Conservation (phyloP, 2,113 vertebrate genomes). For the Cyprinodon brontotheroides region DNA sequence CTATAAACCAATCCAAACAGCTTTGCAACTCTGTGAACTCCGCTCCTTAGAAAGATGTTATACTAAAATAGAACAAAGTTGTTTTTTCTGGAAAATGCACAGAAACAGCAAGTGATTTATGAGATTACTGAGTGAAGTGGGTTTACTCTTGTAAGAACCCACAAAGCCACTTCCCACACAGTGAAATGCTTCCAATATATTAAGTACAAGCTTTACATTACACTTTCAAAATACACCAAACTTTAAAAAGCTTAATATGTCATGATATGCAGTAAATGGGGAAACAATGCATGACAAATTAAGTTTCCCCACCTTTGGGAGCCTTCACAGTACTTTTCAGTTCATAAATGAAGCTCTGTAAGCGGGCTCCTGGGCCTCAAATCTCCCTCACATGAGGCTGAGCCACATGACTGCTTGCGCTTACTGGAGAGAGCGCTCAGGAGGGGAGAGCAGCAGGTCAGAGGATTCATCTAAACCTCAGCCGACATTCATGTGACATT, state of each 20-base stretch:
- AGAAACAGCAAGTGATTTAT: slow-evolving; percentile 43
- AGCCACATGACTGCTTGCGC: slow-evolving; percentile 84
- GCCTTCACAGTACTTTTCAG: slow-evolving; percentile 15
- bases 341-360: slow-evolving; percentile 65
- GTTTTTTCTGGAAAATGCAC: slow-evolving; percentile 33
- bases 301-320: not conserved
- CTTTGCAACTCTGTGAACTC: not conserved
- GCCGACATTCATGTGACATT: slow-evolving; percentile 72
- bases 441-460: slow-evolving; percentile 62
- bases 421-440: slow-evolving; percentile 55
- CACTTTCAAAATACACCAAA: not conserved
- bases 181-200: not conserved
- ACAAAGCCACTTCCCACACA: not conserved
- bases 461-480: slow-evolving; percentile 63
- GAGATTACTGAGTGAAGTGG: slow-evolving; percentile 34
- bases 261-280: not conserved
- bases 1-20: not conserved
- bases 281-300: not conserved
- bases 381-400: slow-evolving; percentile 88
- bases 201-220: not conserved
- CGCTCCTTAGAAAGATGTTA: slow-evolving; percentile 17
- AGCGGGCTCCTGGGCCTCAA: slow-evolving; percentile 65
- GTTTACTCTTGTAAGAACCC: slow-evolving; percentile 7
- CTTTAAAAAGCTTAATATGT: not conserved
- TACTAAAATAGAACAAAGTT: slow-evolving; percentile 41